These are phyloP conservation scores for Cyanoramphus novaezelandiae DNA, from an alignment of 2,113 vertebrate species.

Conservation along the genomic window DNA sequence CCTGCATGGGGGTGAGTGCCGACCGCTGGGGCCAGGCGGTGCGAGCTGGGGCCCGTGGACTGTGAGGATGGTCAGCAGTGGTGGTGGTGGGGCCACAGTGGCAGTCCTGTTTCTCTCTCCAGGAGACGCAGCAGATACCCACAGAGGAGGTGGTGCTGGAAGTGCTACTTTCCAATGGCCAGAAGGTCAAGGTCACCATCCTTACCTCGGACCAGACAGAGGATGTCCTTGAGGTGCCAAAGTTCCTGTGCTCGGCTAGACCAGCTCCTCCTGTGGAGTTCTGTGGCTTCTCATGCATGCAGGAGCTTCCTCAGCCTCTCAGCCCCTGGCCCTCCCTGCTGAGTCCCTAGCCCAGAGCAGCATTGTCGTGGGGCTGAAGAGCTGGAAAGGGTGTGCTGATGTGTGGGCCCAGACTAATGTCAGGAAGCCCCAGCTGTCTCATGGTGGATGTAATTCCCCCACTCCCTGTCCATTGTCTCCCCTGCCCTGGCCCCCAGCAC, in stretches of 20 bases:
- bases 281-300: accelerated
- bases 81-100: accelerated
- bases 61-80: accelerated
- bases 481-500: background rate
- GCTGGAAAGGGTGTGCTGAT: background rate
- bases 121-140: slow-evolving; percentile 98
- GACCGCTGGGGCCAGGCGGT: accelerated
- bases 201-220: slow-evolving; percentile 96
- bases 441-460: background rate
- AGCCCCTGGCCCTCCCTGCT: background rate
- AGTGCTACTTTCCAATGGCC: slow-evolving; percentile 91
- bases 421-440: background rate
- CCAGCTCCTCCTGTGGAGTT: background rate
- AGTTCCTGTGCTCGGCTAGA: background rate
- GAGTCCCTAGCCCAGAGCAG: background rate
- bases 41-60: accelerated
- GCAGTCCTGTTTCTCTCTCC: background rate
- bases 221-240: slow-evolving; percentile 92
- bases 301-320: background rate
- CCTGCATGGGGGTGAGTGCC: background rate
- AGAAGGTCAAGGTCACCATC: slow-evolving; percentile 90
- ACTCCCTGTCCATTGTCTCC: background rate
- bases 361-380: background rate
- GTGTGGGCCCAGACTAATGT: accelerated
- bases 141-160: slow-evolving; percentile 94